Base-by-base conservation (phyloP, 1,140 invertebrate species). In the Solenopsis fugax region DNA sequence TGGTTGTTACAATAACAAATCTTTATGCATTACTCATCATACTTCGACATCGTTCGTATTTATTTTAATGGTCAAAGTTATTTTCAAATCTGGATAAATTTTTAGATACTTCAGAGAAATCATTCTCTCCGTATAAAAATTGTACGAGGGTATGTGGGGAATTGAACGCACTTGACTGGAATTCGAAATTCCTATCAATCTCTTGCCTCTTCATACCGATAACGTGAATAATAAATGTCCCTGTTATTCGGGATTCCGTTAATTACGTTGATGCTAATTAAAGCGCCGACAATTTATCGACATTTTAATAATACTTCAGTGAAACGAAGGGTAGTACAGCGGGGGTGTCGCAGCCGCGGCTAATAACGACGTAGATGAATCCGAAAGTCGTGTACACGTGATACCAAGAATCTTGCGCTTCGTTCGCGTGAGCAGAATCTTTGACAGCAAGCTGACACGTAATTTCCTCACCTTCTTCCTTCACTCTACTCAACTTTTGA, bases 391-490 rank as follows among this genome's bases (percentile, higher is more conserved):
- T 65, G 76, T 67, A 67, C 60, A 80, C 34, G 16, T 16, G 60
- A 18, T 67, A n/a, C 45, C 29, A 7, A 80, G 45, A 29, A 67
- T 67, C 76, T 67, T 54, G 41, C 34, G 24, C 34, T 80, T 52
- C 7, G 62, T 52, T 80, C 18, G 76, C 29, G 62, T 54, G 77
- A 54, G 64, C 77, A 18, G 41, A 54, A 80, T 80, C 45, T 69
- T 80, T 80, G 77, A 69, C 48, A 50, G 34, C 45, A 34, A 37
- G 64, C 77, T 80, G 77, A 80, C 77, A 80, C n/a, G 77, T 80
- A 80, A 80, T 80, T 80, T 80, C 77, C 77, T 80, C 77, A 80
- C 54, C 73, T 77, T 45, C 73, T 45, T 45, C 77, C 48, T 69
- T 69, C 48, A 37, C 24, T 52, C 29, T 16, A 41, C 24, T 34